These are phyloP conservation scores for Ommatoiulus sabulosus DNA, from an alignment of 2,888 invertebrate genomes.

Conservation along the genomic window DNA sequence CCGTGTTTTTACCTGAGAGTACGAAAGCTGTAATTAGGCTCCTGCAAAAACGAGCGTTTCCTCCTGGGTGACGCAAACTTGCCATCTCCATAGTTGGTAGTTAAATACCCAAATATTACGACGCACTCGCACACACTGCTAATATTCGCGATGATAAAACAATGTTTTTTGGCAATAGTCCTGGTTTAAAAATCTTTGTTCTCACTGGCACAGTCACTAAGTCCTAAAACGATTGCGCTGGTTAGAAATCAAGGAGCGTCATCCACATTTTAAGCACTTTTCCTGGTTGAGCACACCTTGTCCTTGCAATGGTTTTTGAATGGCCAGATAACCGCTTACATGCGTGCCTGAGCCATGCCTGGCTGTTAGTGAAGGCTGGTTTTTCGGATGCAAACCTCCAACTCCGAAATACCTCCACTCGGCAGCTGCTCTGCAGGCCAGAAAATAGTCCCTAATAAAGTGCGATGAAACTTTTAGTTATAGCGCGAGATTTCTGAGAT, in stretches of 20 bases:
- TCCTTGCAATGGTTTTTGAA: neutral
- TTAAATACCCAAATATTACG: neutral
- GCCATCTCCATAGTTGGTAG: neutral
- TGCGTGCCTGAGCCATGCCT: constrained; percentile 12
- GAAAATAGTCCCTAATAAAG: neutral
- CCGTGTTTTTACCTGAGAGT: neutral
- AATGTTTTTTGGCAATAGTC: neutral
- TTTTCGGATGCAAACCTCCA: neutral
- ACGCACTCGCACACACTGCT: constrained; percentile 22
- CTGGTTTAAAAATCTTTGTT: neutral
- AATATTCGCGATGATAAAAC: neutral
- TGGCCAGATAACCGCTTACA: neutral
- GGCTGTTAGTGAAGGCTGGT: constrained; percentile 32
- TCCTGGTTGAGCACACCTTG: constrained; percentile 7
- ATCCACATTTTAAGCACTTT: constrained; percentile 4
- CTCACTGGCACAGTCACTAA: constrained; percentile 30
- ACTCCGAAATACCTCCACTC: neutral
- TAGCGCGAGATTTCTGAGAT: neutral
- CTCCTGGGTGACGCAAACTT: neutral
- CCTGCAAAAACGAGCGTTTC: neutral
- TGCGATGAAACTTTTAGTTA: neutral
- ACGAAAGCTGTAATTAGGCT: constrained; percentile 8
- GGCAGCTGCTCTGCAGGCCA: neutral
- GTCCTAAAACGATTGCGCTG: neutral
- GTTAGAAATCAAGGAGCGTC: neutral